These are phyloP conservation scores for Diplolepis rosae DNA, from an alignment of 2,888 invertebrate genomes.

Conservation along the genomic window DNA sequence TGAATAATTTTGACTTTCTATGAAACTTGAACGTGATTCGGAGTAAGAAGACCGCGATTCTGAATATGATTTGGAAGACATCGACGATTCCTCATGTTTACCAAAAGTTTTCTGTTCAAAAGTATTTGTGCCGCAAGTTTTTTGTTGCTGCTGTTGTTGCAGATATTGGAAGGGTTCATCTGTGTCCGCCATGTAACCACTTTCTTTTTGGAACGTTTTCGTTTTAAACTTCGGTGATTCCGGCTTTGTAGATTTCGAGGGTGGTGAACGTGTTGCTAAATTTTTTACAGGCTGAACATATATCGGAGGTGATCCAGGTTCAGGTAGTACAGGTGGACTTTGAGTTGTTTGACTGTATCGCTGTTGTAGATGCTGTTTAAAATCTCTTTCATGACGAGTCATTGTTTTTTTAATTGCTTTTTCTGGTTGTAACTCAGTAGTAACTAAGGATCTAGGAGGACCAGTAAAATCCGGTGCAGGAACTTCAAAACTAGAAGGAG, in stretches of 20 bases:
- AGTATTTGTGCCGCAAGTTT: slow-evolving; percentile 38
- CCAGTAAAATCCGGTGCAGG: slow-evolving; percentile 67
- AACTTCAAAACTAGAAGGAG: slow-evolving; percentile 77
- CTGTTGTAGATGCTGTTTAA: slow-evolving; percentile 54
- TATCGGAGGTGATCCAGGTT: slow-evolving; percentile 70
- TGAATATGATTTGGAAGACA: slow-evolving; percentile 48
- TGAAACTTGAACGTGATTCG: slow-evolving; percentile 64
- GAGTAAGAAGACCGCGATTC: slow-evolving; percentile 64
- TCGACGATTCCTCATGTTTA: slow-evolving; percentile 62
- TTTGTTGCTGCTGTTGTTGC: slow-evolving; percentile 43
- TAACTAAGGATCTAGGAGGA: slow-evolving; percentile 54
- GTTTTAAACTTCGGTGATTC: slow-evolving; percentile 76
- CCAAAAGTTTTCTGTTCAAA: slow-evolving; percentile 45
- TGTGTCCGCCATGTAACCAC: slow-evolving; percentile 83
- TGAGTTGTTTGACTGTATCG: slow-evolving; percentile 50
- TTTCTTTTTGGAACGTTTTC: slow-evolving; percentile 75
- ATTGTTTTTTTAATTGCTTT: slow-evolving; percentile 56
- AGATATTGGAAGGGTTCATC: slow-evolving; percentile 77
- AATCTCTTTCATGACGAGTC: slow-evolving; percentile 63
- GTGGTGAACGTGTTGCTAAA: slow-evolving; percentile 63
- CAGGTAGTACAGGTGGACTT: slow-evolving; percentile 56
- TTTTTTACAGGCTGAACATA: slow-evolving; percentile 64
- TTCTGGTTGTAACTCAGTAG: slow-evolving; percentile 58
- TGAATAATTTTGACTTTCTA: slow-evolving; percentile 65
- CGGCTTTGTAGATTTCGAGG: slow-evolving; percentile 64